Base-by-base conservation (phyloP, 2,113 vertebrate species). In the Stigmatopora argus region DNA sequence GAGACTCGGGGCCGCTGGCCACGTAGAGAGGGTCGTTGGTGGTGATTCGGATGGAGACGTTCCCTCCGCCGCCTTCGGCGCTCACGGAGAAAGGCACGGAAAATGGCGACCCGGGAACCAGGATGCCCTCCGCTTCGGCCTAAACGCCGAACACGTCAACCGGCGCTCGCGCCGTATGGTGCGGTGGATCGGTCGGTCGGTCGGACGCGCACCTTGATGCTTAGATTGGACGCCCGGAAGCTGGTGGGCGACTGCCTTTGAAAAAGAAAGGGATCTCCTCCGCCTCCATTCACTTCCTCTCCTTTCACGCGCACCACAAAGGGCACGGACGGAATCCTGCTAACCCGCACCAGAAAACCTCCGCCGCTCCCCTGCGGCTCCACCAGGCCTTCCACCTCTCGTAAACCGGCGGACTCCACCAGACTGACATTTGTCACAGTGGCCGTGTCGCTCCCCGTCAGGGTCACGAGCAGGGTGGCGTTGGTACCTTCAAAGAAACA, bases 241-340 rank as follows among this genome's bases (percentile, higher is more conserved):
- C n/a, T 79, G 63, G 66, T 86, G 7, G 74, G 14, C 7, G 83
- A 77, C 64, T 86, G 83, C 46, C 88, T 83, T 60, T 86, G 83
- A 65, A 90, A 88, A 34, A 19, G 10, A 4, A 2, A 10, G 2
- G n/a, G 58, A 0, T 58, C 23, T 1, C 21, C n/a, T 2, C 46
- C 2, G 10, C 31, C 2, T 1, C 1, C 18, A 15, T 38, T 26
- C 5, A 31, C 26, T 3, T 58, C 26, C 41, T 0, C 23, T 6
- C 88, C 89, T 11, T 67, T 80, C 15, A 89, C 63, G 1, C 34
- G 67, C 34, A 90, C 81, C 31, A 57, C 56, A 71, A 87, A 89
- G 12, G 59, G 60, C 5, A 7, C 62, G 0, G 68, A 61, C 1
- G 88, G 89, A 0, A 87, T 63, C 38, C 1, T 61, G n/a, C 66